Evolutionary conservation across 1,140 invertebrate genomes (phyloP).

Genomic region (Trialeurodes vaporariorum): DNA sequence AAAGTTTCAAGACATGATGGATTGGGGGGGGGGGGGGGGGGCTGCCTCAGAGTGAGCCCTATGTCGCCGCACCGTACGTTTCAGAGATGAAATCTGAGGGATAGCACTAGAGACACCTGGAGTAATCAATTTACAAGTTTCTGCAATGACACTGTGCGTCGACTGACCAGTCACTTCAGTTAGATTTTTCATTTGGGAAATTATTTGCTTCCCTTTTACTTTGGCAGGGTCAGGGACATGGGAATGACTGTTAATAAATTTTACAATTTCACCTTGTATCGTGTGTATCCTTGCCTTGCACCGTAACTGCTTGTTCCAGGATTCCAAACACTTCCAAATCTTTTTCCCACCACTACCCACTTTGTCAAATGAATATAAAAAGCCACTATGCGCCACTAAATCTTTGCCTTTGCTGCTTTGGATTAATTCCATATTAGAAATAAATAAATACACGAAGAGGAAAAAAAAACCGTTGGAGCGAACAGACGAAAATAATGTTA

Average conservation of each 20-base stretch:
- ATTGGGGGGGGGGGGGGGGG: too few species aligned
- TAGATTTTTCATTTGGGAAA: background rate
- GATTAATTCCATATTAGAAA: background rate
- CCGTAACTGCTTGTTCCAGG: background rate
- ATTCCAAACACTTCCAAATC: background rate
- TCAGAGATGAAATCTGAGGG: background rate
- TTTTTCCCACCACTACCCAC: background rate
- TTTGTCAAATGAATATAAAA: too few species aligned
- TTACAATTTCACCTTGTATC: background rate
- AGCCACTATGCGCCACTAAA: background rate
- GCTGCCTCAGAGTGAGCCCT: too few species aligned
- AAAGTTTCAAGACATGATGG: background rate
- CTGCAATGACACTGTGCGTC: background rate
- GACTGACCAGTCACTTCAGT: background rate
- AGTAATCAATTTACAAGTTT: background rate
- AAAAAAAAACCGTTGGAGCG: too few species aligned
- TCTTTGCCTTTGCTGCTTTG: background rate
- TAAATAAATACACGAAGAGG: too few species aligned
- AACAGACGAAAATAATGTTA: too few species aligned
- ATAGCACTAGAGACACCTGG: background rate
- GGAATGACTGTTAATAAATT: background rate
- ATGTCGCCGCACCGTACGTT: background rate
- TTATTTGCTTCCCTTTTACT: background rate
- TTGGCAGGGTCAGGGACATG: background rate
- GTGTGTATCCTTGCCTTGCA: background rate